Conservation (phyloP, 2,113 vertebrate species). For the Trematocara unimaculatum region DNA sequence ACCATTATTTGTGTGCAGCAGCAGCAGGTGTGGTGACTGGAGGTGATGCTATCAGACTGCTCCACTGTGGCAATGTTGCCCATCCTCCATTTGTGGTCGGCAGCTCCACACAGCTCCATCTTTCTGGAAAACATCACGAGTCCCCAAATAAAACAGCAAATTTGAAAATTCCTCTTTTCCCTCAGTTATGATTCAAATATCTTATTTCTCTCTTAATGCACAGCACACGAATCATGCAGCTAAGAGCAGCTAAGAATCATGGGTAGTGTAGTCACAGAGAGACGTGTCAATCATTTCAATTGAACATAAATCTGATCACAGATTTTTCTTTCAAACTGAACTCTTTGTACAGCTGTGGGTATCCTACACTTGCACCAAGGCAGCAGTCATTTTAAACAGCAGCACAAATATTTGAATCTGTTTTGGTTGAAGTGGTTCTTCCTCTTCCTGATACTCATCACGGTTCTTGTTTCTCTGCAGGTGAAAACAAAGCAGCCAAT, state of each 20-base stretch:
- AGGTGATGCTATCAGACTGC: background rate
- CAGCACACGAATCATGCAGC: fast-evolving
- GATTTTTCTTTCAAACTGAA: background rate
- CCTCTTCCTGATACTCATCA: background rate
- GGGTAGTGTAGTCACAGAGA: background rate
- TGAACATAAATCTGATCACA: background rate
- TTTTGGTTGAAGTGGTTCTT: background rate
- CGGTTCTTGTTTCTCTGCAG: background rate
- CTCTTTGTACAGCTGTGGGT: conserved; percentile 22
- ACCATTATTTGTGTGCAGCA: background rate
- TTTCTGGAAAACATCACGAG: fast-evolving
- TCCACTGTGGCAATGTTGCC: background rate
- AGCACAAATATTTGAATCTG: background rate
- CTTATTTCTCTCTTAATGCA: fast-evolving
- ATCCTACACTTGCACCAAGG: conserved; percentile 26
- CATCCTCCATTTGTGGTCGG: fast-evolving
- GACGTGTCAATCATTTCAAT: background rate
- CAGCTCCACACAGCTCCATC: background rate
- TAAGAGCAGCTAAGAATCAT: background rate
- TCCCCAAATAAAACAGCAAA: fast-evolving
- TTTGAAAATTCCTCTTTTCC: background rate
- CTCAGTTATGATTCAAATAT: background rate
- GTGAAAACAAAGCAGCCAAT: background rate
- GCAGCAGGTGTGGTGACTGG: fast-evolving
- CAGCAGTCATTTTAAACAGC: fast-evolving